phyloP scores from a whole-genome alignment of 1,140 invertebrate genomes.

The Anastrepha ludens region DNA sequence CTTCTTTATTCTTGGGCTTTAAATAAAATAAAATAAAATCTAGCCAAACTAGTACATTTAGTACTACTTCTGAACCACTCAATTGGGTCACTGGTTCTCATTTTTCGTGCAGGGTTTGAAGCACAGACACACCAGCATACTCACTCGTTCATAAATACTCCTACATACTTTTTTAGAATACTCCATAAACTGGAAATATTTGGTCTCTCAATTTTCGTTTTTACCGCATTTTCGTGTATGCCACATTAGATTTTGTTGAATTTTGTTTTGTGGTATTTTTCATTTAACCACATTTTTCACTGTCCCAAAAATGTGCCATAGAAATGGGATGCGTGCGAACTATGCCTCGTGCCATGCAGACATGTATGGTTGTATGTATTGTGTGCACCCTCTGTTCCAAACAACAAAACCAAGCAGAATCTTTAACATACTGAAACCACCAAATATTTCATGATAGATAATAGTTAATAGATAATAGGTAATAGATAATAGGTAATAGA shows the following conservation, averaged over 20 bases:
- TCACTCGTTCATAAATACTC: background rate
- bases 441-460: too few species aligned
- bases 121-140: too few species aligned
- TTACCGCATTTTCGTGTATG: conserved; percentile 20
- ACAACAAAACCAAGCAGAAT: too few species aligned
- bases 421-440: too few species aligned
- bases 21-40: too few species aligned
- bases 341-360: background rate
- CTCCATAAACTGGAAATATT: conserved; percentile 6
- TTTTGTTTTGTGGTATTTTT: conserved; percentile 38
- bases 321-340: background rate
- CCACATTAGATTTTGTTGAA: conserved; percentile 11
- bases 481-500: too few species aligned
- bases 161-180: background rate
- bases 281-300: conserved; percentile 37
- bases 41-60: too few species aligned
- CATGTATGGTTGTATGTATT: background rate
- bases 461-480: too few species aligned
- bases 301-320: background rate
- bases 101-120: background rate
- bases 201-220: background rate
- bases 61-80: too few species aligned
- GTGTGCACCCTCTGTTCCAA: background rate
- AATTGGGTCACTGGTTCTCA: too few species aligned
- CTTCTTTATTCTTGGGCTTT: too few species aligned